These are phyloP conservation scores for Strix aluco DNA, from an alignment of 2,113 vertebrate genomes.

Conservation along the genomic window DNA sequence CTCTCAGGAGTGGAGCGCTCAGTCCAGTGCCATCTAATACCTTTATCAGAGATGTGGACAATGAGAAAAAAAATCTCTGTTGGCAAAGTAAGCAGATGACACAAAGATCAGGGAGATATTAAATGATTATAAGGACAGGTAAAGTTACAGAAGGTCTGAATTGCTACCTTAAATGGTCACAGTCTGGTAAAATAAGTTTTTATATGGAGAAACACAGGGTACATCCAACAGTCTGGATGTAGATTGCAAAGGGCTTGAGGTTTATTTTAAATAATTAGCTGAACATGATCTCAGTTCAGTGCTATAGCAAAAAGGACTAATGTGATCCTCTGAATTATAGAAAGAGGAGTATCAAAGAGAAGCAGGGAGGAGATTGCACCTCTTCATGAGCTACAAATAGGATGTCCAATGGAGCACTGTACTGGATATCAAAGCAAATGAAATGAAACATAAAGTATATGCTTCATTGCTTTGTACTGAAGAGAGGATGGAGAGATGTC, in stretches of 20 bases:
- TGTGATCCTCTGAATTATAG: background rate
- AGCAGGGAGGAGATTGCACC: background rate
- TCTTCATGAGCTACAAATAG: background rate
- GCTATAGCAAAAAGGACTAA: background rate
- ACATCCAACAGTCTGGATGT: background rate
- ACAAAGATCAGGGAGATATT: background rate
- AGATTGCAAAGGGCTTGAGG: background rate
- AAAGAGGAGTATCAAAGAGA: background rate
- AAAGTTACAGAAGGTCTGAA: background rate
- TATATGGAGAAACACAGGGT: background rate
- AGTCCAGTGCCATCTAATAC: background rate
- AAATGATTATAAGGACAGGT: background rate
- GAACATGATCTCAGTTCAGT: background rate
- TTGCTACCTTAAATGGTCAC: background rate
- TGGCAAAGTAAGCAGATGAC: background rate
- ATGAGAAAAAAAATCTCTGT: background rate
- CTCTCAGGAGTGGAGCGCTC: background rate
- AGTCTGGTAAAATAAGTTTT: background rate
- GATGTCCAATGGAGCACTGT: background rate
- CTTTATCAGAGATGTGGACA: background rate
- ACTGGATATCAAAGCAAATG: background rate
- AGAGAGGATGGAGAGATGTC: background rate
- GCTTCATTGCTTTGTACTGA: rapidly evolving
- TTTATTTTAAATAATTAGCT: background rate
- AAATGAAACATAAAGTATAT: background rate